Evolutionary conservation across 2,888 invertebrate genomes (phyloP).

Genomic region (Xanthia icteritia): DNA sequence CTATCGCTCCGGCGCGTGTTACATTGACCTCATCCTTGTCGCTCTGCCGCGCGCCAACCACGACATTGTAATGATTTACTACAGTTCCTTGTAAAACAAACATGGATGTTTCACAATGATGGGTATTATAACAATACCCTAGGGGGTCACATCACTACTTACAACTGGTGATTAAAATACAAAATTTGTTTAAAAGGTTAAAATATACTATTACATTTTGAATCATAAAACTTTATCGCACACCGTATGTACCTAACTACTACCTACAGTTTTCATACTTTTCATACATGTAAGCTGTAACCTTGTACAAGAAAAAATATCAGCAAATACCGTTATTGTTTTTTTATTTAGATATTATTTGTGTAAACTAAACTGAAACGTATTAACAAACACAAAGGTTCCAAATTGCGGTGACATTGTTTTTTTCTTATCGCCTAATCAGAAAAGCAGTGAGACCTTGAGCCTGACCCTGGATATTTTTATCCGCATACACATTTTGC

Average conservation of each 20-base stretch:
- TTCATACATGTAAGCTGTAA: conserved; percentile 75
- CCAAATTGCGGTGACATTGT: conserved; percentile 72
- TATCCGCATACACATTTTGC: conserved; percentile 88
- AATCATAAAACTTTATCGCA: conserved; percentile 4
- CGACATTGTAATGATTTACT: conserved; percentile 57
- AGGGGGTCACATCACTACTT: not conserved
- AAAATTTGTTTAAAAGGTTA: conserved; percentile 6
- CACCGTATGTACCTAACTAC: conserved; percentile 6
- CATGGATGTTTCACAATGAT: conserved; percentile 21
- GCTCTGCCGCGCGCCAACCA: conserved; percentile 49
- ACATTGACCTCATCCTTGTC: conserved; percentile 53
- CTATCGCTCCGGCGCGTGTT: conserved; percentile 39
- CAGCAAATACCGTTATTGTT: conserved; percentile 86
- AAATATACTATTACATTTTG: conserved; percentile 2
- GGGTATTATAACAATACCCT: conserved; percentile 1
- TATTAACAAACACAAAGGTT: conserved; percentile 71
- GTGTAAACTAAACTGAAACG: conserved; percentile 71
- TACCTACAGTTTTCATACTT: conserved; percentile 71
- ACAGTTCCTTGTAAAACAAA: conserved; percentile 37
- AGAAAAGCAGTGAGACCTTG: conserved; percentile 88
- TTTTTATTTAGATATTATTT: conserved; percentile 67
- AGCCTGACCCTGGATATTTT: conserved; percentile 90
- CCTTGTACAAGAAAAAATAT: conserved; percentile 84
- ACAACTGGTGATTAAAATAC: conserved; percentile 6
- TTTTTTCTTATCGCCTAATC: conserved; percentile 87